Conservation (phyloP, 2,888 invertebrate species). For the Altica lythri region DNA sequence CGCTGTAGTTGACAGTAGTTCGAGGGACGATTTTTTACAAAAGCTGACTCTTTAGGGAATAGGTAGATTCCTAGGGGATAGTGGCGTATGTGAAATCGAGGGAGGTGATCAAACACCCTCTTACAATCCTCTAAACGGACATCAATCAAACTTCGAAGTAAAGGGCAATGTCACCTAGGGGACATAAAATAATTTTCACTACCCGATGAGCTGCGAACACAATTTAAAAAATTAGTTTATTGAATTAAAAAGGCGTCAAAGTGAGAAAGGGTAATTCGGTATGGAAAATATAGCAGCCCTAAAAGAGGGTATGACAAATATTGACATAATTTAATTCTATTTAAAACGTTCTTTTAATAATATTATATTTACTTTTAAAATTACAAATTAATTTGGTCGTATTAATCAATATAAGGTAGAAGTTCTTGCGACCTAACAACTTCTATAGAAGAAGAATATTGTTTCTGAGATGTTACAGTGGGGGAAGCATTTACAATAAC, state of each 20-base stretch:
- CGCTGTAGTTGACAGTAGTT: conserved; percentile 46
- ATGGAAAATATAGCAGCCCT: no score
- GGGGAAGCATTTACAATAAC: no score
- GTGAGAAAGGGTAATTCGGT: neutral
- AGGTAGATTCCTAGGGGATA: conserved; percentile 41
- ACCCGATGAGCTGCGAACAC: conserved; percentile 26
- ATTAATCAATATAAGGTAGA: no score
- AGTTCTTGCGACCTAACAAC: no score
- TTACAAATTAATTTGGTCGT: no score
- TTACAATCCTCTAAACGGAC: conserved; percentile 49
- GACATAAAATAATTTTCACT: conserved; percentile 38
- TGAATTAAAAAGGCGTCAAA: conserved; percentile 23
- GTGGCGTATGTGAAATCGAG: conserved; percentile 41
- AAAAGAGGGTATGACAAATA: no score
- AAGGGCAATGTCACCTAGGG: conserved; percentile 34
- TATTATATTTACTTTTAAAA: no score
- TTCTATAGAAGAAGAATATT: no score
- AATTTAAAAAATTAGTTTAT: conserved; percentile 25
- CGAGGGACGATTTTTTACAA: conserved; percentile 48
- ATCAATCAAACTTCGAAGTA: conserved; percentile 47
- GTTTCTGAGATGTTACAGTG: no score
- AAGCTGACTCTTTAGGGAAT: conserved; percentile 45
- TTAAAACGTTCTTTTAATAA: no score
- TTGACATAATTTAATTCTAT: no score
- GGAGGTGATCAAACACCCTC: conserved; percentile 42